Percentiles rank a stretch among this genome's conserved stretches.
phyloP scores from a whole-genome alignment of 2,888 invertebrate genomes.

The Ctena decussata region DNA sequence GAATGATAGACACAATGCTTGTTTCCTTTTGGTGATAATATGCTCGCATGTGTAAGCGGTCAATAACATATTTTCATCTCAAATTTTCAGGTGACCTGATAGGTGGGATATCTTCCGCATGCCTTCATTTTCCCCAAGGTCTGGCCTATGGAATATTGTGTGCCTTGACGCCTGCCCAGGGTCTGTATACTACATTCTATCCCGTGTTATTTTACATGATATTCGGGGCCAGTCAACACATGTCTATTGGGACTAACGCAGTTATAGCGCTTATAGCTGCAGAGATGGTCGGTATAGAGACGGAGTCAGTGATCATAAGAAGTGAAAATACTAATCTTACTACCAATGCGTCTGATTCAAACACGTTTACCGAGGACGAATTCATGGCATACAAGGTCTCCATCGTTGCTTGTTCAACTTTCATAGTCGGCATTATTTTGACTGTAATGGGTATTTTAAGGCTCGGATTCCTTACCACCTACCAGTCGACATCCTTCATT shows the following conservation, averaged over 20 bases:
- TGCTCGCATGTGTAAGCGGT: too few species aligned
- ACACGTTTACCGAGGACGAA: constrained; percentile 27
- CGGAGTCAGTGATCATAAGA: constrained; percentile 5
- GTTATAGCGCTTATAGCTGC: constrained; percentile 80
- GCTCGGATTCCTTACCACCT: constrained; percentile 76
- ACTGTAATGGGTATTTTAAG: constrained; percentile 67
- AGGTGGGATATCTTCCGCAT: constrained; percentile 79
- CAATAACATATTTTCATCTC: too few species aligned
- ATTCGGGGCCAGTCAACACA: constrained; percentile 80
- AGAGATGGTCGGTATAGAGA: constrained; percentile 66
- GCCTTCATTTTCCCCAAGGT: constrained; percentile 84
- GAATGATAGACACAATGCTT: too few species aligned
- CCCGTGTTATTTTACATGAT: constrained; percentile 77
- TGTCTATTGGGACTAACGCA: constrained; percentile 80
- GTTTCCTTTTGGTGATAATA: too few species aligned
- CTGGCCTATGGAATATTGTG: constrained; percentile 79
- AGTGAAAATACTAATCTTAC: background rate
- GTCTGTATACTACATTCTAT: constrained; percentile 80
- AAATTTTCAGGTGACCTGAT: constrained; percentile 70
- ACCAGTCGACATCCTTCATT: constrained; percentile 76
- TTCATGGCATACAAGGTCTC: constrained; percentile 63
- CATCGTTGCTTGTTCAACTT: constrained; percentile 71
- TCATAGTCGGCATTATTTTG: constrained; percentile 72
- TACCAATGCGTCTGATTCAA: background rate
- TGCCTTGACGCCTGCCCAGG: constrained; percentile 74